Evolutionary conservation across 2,888 invertebrate species (phyloP), one percentile per base, ranked within the genome.

Genomic region (Tridacna crocea): DNA sequence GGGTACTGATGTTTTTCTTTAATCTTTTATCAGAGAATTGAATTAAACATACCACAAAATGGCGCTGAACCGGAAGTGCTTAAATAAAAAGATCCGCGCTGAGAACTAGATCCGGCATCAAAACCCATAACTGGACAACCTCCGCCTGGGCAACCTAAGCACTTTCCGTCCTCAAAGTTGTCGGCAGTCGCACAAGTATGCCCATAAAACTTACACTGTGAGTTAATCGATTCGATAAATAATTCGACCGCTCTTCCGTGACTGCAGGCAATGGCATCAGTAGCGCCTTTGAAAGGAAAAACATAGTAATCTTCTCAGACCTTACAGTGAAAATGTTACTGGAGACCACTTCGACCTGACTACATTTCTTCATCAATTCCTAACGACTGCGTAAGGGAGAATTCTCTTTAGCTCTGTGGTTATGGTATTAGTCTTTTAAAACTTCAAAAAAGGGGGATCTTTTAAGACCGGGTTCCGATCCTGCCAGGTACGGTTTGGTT

Each of bases 111-210:
- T 36, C 85, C 83, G 6, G 91, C 88, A 48, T 91, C 82, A 73
- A 87, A 91, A 26, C 92, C 92, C 91, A 92, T 91, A 17, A 84
- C 61, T 3, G 90, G 88, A 82, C 91, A 91, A 22, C 88, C 90
- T 15, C 82, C 84, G 17, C 77, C 46, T 11, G 88, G 88, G 63
- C 90, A 91, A 24, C 87, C 87, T 6, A 88, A 84, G 76, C 92
- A 92, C 27, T 79, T 76, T 12, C 91, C 91, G 61, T 81, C 76
- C 66, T 89, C 88, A 76, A 89, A 91, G 22, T 75, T 74, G 24
- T 79, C 83, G n/a, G 76, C 83, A 55, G 75, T 85, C 0, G 75
- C 61, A 73, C 91, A 91, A 12, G 65, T 58, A 66, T 89, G 88
- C 8, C 83, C 88, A 27, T 80, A 80, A 76, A 91, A 91, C 51